Evolutionary conservation across 2,113 vertebrate species (phyloP), one percentile per base, ranked within the genome.

Genomic region (Thamnaconus septentrionalis): DNA sequence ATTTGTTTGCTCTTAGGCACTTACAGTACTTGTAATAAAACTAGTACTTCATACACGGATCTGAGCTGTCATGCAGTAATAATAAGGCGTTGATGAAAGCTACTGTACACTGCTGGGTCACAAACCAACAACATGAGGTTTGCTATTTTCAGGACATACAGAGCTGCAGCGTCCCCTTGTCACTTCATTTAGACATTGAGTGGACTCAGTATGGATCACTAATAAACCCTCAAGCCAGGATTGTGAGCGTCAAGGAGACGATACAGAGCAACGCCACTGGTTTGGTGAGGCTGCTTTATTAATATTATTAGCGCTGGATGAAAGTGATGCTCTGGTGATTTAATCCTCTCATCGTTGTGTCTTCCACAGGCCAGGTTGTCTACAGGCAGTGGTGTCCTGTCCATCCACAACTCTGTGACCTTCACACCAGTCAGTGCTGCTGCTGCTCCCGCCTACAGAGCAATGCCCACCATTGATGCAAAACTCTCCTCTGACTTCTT

Each of bases 121-220:
- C 11, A 53, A 18, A 44, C 40, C 3, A 53, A 0, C 9, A 51
- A 18, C 5, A 1, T 56, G 18, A 31, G 18, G 11, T 71, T 18
- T 71, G 2, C 75, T 47, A 47, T 64, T 61, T 66, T 3, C 56
- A 92, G 92, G 76, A 69, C 5, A 8, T 41, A 0, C 80, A 77
- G 54, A 69, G 85, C 0, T 99, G 96, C 88, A 93, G 90, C 64
- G 90, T 98, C 48, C 95, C 96, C 0, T 69, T 95, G 50, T 92
- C 94, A 2, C 84, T 93, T 69, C 90, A 89, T 55, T 78, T 97
- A 47, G 92, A 95, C 85, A 91, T 98, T 70, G 86, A 88, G 71
- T 99, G 97, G 97, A 97, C 94, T 31, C 95, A 94, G 53, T 97
- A 94, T 0, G 96, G 97, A 50, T 93, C 94, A 61, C 66, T 97